These are phyloP conservation scores for Oryzias celebensis DNA, from an alignment of 2,113 vertebrate genomes.

Conservation along the genomic window DNA sequence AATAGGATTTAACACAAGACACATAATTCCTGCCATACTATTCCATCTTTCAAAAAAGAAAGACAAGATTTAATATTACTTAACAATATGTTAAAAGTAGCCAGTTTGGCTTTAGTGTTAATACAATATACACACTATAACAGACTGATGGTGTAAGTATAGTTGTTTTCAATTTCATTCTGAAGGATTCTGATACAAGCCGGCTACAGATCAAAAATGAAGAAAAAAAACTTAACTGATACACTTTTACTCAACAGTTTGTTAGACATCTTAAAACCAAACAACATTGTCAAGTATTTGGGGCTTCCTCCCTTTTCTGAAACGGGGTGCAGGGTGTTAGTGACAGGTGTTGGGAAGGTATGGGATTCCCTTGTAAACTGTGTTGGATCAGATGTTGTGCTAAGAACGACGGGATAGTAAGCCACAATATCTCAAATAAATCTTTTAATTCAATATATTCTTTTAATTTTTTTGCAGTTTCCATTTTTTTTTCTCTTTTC, in stretches of 20 bases:
- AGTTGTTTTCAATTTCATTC: conserved; percentile 90
- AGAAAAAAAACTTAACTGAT: conserved; percentile 83
- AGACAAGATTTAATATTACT: conserved; percentile 99
- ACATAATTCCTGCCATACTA: conserved; percentile 90
- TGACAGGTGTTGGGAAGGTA: conserved; percentile 56
- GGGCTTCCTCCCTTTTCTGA: conserved; percentile 73
- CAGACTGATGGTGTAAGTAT: conserved; percentile 95
- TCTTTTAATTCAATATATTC: conserved; percentile 69
- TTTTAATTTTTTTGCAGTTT: conserved; percentile 42
- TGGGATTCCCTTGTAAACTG: conserved; percentile 79
- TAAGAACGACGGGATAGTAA: conserved; percentile 79
- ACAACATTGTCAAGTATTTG: conserved; percentile 83
- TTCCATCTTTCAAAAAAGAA: conserved; percentile 99
- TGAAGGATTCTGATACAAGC: conserved; percentile 95
- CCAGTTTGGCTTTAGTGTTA: conserved; percentile 99
- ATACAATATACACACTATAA: conserved; percentile 99
- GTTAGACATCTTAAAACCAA: conserved; percentile 82
- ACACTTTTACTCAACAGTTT: conserved; percentile 89
- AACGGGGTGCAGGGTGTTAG: conserved; percentile 36
- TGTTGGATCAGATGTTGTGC: conserved; percentile 76
- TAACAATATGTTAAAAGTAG: conserved; percentile 99
- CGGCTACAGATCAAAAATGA: conserved; percentile 79
- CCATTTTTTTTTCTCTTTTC: conserved; percentile 40
- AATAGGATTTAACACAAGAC: conserved; percentile 83
- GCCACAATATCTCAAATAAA: conserved; percentile 84